A percentile compares a stretch with the other conserved stretches of the same genome.
Evolutionary conservation across 2,113 vertebrate genomes (phyloP).

Genomic region (Hiodon tergisus): DNA sequence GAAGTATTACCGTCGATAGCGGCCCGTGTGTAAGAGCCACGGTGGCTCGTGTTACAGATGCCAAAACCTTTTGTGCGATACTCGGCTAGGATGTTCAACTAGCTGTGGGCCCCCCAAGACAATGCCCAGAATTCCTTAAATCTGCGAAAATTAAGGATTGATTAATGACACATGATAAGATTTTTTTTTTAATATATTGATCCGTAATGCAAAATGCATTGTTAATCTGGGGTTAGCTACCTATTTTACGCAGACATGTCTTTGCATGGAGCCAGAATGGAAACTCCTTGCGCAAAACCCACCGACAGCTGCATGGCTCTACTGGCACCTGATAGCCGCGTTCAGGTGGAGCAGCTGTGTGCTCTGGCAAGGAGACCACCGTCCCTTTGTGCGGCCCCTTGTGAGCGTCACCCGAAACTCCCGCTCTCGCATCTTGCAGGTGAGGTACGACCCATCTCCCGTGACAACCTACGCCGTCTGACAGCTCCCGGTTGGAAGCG

Average conservation of each 20-base stretch:
- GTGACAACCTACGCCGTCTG: no score
- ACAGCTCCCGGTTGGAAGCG: no score
- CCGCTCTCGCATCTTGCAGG: not conserved
- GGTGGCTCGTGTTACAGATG: not conserved
- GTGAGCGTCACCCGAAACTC: not conserved
- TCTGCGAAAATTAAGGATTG: not conserved
- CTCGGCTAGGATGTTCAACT: not conserved
- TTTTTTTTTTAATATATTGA: not conserved
- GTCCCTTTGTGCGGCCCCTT: not conserved
- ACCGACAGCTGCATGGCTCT: not conserved
- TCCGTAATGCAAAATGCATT: no score
- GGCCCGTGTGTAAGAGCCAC: not conserved
- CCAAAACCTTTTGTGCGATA: not conserved
- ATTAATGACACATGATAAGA: not conserved
- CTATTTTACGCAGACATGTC: not conserved
- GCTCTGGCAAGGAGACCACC: constrained; percentile 3
- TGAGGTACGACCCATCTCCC: no score
- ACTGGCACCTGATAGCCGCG: not conserved
- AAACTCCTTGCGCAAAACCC: not conserved
- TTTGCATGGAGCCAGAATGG: not conserved
- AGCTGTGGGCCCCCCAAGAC: not conserved
- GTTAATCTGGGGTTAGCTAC: not conserved
- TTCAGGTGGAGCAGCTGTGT: constrained; percentile 7
- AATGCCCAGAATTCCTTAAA: not conserved
- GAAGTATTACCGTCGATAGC: not conserved